A percentile compares a stretch with the other conserved stretches of the same genome.
Conservation (phyloP, 1,140 invertebrate species). For the Saccostrea glomerata region DNA sequence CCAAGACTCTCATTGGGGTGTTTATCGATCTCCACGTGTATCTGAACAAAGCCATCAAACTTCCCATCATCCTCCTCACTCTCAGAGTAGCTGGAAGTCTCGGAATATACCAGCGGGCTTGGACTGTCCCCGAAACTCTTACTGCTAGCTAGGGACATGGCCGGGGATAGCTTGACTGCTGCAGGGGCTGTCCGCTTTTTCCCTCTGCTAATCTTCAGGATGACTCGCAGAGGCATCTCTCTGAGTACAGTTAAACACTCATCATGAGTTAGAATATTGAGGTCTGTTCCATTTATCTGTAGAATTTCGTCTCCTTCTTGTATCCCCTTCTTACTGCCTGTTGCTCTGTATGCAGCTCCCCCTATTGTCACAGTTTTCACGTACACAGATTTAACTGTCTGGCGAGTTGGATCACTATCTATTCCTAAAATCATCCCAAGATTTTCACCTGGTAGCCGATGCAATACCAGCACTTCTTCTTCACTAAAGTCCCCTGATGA, state of each 20-base stretch:
- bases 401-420: constrained; percentile 88
- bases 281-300: constrained; percentile 88
- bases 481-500: constrained; percentile 36
- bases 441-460: constrained; percentile 91
- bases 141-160: not conserved
- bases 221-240: constrained; percentile 72
- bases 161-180: constrained; percentile 45
- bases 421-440: constrained; percentile 95
- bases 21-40: constrained; percentile 63
- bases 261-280: constrained; percentile 89
- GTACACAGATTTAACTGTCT: constrained; percentile 86
- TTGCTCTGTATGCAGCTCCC: constrained; percentile 92
- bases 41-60: constrained; percentile 62
- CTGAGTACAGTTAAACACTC: constrained; percentile 88
- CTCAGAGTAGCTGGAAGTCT: constrained; percentile 54
- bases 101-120: constrained; percentile 7
- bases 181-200: constrained; percentile 42
- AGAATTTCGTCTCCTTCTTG: constrained; percentile 92
- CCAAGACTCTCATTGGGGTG: constrained; percentile 68
- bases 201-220: constrained; percentile 63
- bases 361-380: constrained; percentile 93
- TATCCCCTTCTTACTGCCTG: constrained; percentile 80
- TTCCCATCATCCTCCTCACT: constrained; percentile 58
- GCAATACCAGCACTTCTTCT: constrained; percentile 84
- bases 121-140: constrained; percentile 38